Evolutionary conservation across 2,113 vertebrate species (phyloP).

Genomic region (Nycticebus coucang): DNA sequence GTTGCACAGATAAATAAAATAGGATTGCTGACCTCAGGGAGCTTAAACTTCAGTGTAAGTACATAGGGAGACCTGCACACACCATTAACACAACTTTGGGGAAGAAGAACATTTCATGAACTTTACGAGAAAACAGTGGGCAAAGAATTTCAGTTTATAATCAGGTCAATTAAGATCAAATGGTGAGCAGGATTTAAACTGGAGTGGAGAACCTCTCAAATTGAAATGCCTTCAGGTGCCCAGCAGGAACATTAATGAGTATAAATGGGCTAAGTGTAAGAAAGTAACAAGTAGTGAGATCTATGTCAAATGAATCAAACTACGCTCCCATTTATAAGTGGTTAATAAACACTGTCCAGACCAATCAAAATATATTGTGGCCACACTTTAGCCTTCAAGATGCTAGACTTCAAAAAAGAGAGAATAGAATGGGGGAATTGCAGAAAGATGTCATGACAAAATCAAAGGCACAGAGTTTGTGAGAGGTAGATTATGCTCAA

Average conservation of each 20-base stretch:
- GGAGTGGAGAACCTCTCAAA: not conserved
- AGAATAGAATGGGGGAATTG: not conserved
- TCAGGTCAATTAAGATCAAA: not conserved
- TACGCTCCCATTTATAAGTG: not conserved
- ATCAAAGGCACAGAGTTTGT: not conserved
- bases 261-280: not conserved
- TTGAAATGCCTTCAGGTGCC: not conserved
- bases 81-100: not conserved
- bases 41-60: not conserved
- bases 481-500: not conserved
- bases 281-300: not conserved
- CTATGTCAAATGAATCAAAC: not conserved
- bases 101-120: not conserved
- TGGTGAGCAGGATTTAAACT: not conserved
- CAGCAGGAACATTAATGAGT: not conserved
- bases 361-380: not conserved
- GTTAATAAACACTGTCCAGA: not conserved
- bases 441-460: slow-evolving; percentile 1
- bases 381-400: not conserved
- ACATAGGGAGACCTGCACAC: not conserved
- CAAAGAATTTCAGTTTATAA: not conserved
- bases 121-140: not conserved
- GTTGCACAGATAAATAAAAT: not conserved
- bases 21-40: not conserved
- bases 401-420: not conserved